Base-by-base conservation (phyloP, 2,888 invertebrate species). In the Stegophylla sp. region DNA sequence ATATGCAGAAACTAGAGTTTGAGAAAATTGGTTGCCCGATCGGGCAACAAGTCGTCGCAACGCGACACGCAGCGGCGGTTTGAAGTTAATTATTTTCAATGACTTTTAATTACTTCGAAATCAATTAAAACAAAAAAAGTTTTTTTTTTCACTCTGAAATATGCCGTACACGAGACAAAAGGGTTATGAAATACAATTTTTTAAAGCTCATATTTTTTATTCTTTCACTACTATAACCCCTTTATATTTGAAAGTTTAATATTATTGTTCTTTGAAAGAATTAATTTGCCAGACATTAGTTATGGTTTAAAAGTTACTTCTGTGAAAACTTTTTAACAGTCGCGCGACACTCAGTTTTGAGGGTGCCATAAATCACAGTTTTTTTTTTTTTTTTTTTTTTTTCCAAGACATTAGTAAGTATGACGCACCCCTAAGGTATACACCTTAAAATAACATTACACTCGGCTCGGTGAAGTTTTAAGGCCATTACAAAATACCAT, bases 221-320 rank as follows among this genome's bases (percentile, higher is more conserved):
- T 64, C 51, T 17, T 34, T 48, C 34, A 64, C 51, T 23, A 64
- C 51, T 51, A 53, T 53, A n/a, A 53, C 69, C 61, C 10, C 48
- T 74, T n/a, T n/a, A n/a, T n/a, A 53, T 75, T 64, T 41, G 41
- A 48, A 75, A 51, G 51, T 20, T 76, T 53, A 79, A 56, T 71
- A 61, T 71, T 71, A 79, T 79, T 71, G 79, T 79, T 71, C 79
- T 79, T 79, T 41, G 41, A 63, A 79, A 79, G 79, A 79, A 79
- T 79, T 79, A 79, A 79, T 79, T 79, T 79, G 79, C 61, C 61
- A 71, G 71, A 61, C 71, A 79, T 79, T 79, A 79, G 69, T 71
- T 59, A 79, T 51, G 79, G 71, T 79, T 79, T 63, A 79, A 79
- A 79, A 79, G 79, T 79, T 79, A 79, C 71, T 69, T 48, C 20